Base-by-base conservation (phyloP, 1,140 invertebrate genomes). In the Planococcus citri region DNA sequence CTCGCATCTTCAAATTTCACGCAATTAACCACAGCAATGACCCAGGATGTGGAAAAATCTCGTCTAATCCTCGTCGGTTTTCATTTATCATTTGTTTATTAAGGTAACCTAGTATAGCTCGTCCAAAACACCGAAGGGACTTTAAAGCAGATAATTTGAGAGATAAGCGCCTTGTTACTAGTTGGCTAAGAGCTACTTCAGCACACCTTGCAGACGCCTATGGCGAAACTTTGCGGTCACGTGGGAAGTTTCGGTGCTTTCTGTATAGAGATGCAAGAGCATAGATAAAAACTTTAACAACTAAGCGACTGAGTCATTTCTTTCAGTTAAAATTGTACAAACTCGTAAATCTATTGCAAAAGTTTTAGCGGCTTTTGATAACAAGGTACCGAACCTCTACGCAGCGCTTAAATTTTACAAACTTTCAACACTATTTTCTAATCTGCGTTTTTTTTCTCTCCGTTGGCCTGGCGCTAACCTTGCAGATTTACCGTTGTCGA, bases 281-380 rank as follows among this genome's bases (percentile, higher is more conserved):
- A 51, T 51, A 51, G 41, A 51, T 51, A 51, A 51, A 51, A 51
- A 51, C 41, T 51, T 51, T 51, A 51, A 51, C 41, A 51, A 51
- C 41, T 20, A 14, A 51, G n/a, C 41, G 41, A 51, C 41, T 51
- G 41, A 51, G 41, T 51, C 41, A 51, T 51, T 51, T 51, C 41
- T 51, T 51, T 51, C 41, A 51, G 41, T 51, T 51, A 51, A 51
- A 51, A 51, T 51, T 51, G 41, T 51, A 51, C 41, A 51, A 51
- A 51, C 41, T 51, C 41, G 41, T 51, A 51, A 51, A 51, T 51
- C 41, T 51, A 51, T 51, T 51, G 41, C 41, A 17, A 51, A 51
- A 51, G 41, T 51, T 51, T 51, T 51, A 51, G 41, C 41, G 41
- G 41, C 41, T 51, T 51, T 51, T 51, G 41, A 51, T 51, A 51